Evolutionary conservation across 1,140 invertebrate species (phyloP).

Genomic region (Goniozus legneri): DNA sequence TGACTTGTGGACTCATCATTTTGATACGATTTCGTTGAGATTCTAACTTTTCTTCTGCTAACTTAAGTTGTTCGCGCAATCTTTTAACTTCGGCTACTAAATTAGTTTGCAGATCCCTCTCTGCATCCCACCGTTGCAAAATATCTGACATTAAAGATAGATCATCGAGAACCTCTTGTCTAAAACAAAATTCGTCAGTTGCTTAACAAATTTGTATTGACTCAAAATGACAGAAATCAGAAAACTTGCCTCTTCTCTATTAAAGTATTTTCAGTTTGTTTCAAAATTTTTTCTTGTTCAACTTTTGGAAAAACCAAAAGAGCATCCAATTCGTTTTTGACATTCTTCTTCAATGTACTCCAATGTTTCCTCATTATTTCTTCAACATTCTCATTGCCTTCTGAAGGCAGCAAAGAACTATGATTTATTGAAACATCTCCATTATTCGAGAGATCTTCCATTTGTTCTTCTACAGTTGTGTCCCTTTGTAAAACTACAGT

Average conservation of each 20-base stretch:
- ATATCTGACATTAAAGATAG: conserved; percentile 40
- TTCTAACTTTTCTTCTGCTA: conserved; percentile 39
- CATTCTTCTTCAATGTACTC: conserved; percentile 25
- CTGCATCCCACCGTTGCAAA: conserved; percentile 42
- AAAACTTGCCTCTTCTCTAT: conserved; percentile 37
- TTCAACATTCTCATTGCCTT: conserved; percentile 10
- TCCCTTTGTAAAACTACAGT: conserved; percentile 12
- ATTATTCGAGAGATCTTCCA: background rate
- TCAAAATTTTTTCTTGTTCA: conserved; percentile 30
- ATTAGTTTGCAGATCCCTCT: conserved; percentile 35
- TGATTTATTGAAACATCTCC: background rate
- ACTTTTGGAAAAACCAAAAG: conserved; percentile 17
- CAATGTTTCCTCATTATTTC: conserved; percentile 10
- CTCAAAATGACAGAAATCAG: background rate
- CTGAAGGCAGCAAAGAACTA: background rate
- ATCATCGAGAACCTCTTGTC: conserved; percentile 40
- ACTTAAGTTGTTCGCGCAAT: conserved; percentile 33
- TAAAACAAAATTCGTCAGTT: conserved; percentile 13
- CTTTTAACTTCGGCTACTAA: conserved; percentile 35
- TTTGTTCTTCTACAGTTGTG: background rate
- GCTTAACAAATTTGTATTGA: conserved; percentile 3
- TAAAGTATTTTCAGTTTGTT: conserved; percentile 36
- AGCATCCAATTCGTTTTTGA: conserved; percentile 25
- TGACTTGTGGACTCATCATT: conserved; percentile 36
- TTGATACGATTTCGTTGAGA: conserved; percentile 35